Evolutionary conservation across 2,113 vertebrate species (phyloP).

Genomic region (Microcebus murinus): DNA sequence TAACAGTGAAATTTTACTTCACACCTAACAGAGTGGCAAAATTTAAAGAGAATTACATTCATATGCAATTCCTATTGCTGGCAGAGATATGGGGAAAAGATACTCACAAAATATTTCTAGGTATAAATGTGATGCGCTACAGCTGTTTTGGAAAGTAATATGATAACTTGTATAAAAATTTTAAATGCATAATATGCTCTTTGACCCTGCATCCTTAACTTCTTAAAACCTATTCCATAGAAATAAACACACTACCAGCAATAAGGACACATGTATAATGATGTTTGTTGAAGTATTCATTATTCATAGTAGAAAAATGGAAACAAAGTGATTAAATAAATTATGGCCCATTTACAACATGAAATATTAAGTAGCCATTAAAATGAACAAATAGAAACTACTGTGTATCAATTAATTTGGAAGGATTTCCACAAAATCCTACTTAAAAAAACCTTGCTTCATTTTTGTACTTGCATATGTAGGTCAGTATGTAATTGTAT

Average conservation of each 20-base stretch:
- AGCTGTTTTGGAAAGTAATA: neutral
- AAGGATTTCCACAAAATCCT: neutral
- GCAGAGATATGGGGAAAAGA: neutral
- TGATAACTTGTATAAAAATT: neutral
- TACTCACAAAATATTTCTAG: neutral
- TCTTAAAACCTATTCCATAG: slow-evolving; percentile 25
- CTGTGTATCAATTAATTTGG: neutral
- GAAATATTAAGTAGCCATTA: slow-evolving; percentile 51
- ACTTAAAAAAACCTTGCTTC: neutral
- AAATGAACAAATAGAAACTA: neutral
- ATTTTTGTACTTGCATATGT: neutral
- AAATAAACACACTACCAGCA: neutral
- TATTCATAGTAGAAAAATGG: neutral
- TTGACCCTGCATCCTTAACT: slow-evolving; percentile 20
- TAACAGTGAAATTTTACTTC: slow-evolving; percentile 38
- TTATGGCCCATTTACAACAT: neutral
- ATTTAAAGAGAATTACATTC: neutral
- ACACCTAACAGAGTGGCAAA: neutral
- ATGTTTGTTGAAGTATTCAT: neutral
- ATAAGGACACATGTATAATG: neutral
- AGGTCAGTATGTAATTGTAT: neutral
- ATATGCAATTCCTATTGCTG: neutral
- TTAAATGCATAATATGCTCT: neutral
- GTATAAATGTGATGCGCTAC: neutral
- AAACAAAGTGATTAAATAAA: neutral